Conservation (phyloP, 2,888 invertebrate genomes). For the Apodemia duryi region DNA sequence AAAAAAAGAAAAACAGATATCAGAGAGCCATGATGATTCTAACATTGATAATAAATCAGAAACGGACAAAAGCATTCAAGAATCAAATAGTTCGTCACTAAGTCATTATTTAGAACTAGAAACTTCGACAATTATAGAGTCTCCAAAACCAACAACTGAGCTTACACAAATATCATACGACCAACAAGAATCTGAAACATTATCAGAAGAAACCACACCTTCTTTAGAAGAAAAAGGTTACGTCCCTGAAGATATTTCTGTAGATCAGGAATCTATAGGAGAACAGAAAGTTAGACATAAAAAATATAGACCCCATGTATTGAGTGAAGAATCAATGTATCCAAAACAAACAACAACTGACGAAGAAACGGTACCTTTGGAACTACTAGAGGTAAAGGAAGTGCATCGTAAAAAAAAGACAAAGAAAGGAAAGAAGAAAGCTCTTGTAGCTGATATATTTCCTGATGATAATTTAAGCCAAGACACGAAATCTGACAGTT, state of each 20-base stretch:
- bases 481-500: conserved; percentile 56
- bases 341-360: conserved; percentile 61
- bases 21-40: not conserved
- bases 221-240: conserved; percentile 78
- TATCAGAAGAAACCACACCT: conserved; percentile 39
- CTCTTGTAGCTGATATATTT: conserved; percentile 48
- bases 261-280: conserved; percentile 47
- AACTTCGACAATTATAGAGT: conserved; percentile 67
- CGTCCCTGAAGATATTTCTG: conserved; percentile 83
- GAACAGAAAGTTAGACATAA: conserved; percentile 78
- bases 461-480: conserved; percentile 31
- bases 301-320: conserved; percentile 55
- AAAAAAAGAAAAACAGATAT: conserved; percentile 60
- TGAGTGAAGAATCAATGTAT: conserved; percentile 64
- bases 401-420: conserved; percentile 51
- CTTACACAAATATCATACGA: conserved; percentile 33
- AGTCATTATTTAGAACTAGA: conserved; percentile 66
- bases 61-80: conserved; percentile 55
- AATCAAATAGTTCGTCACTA: conserved; percentile 64
- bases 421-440: conserved; percentile 74
- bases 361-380: conserved; percentile 52
- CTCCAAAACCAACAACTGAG: conserved; percentile 58
- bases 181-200: conserved; percentile 18
- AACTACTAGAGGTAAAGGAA: conserved; percentile 49
- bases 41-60: conserved; percentile 33